Evolutionary conservation across 2,888 invertebrate species (phyloP).

Genomic region (Allygus modestus): DNA sequence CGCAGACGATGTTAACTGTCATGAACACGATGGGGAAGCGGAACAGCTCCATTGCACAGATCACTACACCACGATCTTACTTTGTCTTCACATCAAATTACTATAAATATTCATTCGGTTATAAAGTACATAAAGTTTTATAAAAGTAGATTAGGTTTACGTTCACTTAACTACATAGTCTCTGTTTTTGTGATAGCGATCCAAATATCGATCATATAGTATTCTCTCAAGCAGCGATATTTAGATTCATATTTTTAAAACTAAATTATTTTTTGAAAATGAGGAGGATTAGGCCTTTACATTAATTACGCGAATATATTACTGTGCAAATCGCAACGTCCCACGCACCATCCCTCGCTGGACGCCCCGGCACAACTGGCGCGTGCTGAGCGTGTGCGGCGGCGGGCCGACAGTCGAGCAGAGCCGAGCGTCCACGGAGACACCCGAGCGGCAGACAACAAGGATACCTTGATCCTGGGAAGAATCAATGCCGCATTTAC

Average conservation of each 20-base stretch:
- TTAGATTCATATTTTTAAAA: too few relatives aligned
- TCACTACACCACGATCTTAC: neutral
- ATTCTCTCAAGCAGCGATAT: too few relatives aligned
- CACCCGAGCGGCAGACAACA: constrained; percentile 40
- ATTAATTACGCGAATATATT: too few relatives aligned
- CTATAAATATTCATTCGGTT: too few relatives aligned
- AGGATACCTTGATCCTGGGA: constrained; percentile 51
- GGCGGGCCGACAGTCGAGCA: neutral
- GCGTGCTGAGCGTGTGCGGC: constrained; percentile 39
- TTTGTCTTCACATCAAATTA: neutral
- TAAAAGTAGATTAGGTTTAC: neutral
- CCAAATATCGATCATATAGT: too few relatives aligned
- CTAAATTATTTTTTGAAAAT: too few relatives aligned
- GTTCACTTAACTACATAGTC: neutral
- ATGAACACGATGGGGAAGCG: neutral
- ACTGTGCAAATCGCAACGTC: neutral
- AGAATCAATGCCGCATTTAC: constrained; percentile 51
- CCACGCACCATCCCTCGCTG: neutral
- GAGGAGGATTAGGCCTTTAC: too few relatives aligned
- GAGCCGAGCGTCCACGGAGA: constrained; percentile 5
- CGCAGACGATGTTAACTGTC: neutral
- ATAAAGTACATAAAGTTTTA: neutral
- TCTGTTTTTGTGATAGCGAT: neutral
- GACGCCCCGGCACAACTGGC: constrained; percentile 22
- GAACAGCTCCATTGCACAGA: constrained; percentile 19